A percentile compares a stretch with the other conserved stretches of the same genome.
These are phyloP conservation scores for Abscondita cerata DNA, from an alignment of 2,888 invertebrate genomes.

Conservation along the genomic window DNA sequence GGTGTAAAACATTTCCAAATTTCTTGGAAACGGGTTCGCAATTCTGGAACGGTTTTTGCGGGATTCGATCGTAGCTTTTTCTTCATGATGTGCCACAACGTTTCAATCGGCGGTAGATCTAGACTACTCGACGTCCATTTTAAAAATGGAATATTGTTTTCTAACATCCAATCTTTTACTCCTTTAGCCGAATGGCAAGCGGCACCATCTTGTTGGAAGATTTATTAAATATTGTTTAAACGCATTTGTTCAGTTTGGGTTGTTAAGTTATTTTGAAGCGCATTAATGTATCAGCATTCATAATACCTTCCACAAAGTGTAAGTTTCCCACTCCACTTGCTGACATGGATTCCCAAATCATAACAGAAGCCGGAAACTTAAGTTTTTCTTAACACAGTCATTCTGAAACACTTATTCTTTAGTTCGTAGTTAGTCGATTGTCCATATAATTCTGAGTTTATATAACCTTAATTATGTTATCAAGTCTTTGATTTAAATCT, in stretches of 20 bases:
- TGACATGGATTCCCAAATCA: background rate
- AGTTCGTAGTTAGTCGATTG: too few species aligned
- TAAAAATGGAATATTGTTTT: background rate
- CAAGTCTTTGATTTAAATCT: too few species aligned
- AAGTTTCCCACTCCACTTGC: background rate
- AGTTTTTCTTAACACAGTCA: too few species aligned
- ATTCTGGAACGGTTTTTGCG: conserved; percentile 1
- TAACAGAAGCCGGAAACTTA: background rate
- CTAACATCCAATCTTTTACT: background rate
- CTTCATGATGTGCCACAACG: background rate
- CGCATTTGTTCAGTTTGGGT: background rate
- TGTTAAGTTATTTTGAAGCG: background rate
- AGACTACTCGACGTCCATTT: background rate
- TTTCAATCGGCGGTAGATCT: conserved; percentile 1
- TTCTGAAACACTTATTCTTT: too few species aligned
- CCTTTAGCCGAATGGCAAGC: background rate
- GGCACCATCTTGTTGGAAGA: conserved; percentile 8
- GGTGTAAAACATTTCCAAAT: too few species aligned
- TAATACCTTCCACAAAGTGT: conserved; percentile 1
- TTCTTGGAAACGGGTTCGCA: conserved; percentile 2
- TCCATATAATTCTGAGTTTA: too few species aligned
- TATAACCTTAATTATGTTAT: too few species aligned
- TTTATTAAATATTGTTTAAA: background rate
- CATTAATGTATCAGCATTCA: background rate
- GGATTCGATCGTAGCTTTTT: background rate